A percentile compares a stretch with the other conserved stretches of the same genome.
Conservation (phyloP, 2,797 vertebrate species). For the Ceryle rudis region DNA sequence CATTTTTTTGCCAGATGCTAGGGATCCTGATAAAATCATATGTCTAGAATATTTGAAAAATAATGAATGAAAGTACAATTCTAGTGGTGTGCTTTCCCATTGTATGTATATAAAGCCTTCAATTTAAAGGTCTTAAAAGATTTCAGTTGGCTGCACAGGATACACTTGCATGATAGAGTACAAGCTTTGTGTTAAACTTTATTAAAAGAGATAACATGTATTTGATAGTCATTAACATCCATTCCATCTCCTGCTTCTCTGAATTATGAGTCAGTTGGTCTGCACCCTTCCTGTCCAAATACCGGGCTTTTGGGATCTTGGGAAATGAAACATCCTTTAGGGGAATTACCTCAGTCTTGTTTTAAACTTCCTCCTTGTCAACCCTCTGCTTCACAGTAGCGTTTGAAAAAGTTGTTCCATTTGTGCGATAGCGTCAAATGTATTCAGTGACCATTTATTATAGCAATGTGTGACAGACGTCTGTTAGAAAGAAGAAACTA, state of each 20-base stretch:
- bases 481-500: neutral
- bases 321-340: neutral
- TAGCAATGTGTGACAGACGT: neutral
- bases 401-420: neutral
- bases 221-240: neutral
- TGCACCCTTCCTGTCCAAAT: neutral
- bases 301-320: neutral
- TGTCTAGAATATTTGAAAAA: neutral
- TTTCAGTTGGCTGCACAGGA: neutral
- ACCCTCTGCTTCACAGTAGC: neutral
- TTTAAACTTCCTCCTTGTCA: neutral
- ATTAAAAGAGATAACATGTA: neutral
- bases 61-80: neutral
- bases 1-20: slow-evolving; percentile 1
- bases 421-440: neutral
- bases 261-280: neutral
- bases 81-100: neutral
- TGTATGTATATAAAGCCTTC: neutral
- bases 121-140: neutral
- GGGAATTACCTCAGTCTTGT: neutral
- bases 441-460: neutral
- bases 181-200: neutral
- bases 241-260: neutral
- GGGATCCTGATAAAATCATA: neutral
- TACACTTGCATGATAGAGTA: neutral